These are phyloP conservation scores for Gallinago media DNA, from an alignment of 2,113 vertebrate species.

Conservation along the genomic window DNA sequence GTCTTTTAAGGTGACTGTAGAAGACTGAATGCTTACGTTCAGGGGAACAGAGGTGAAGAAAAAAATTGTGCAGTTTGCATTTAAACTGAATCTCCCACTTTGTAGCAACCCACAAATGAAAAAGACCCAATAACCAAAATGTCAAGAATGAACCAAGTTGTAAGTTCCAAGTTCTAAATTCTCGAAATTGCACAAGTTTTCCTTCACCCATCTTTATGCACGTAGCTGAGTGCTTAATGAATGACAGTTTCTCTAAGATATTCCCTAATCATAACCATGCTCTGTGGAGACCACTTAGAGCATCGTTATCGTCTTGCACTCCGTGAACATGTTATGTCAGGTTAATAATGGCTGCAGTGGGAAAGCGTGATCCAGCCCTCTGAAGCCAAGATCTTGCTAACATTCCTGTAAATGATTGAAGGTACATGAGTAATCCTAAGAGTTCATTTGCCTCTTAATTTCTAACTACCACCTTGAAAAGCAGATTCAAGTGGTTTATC, in stretches of 20 bases:
- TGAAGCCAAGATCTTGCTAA: not conserved
- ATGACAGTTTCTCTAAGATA: not conserved
- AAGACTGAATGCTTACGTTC: not conserved
- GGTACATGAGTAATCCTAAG: not conserved
- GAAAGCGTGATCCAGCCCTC: not conserved
- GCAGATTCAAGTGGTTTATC: not conserved
- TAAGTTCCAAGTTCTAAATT: not conserved
- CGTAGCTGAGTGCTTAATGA: conserved; percentile 3
- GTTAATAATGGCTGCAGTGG: conserved; percentile 24
- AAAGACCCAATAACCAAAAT: not conserved
- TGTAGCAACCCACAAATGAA: not conserved
- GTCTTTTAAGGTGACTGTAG: not conserved
- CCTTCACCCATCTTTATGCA: not conserved
- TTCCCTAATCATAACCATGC: not conserved
- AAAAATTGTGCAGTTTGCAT: not conserved
- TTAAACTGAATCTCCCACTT: not conserved
- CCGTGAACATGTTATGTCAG: not conserved
- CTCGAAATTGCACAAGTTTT: not conserved
- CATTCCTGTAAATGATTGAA: conserved; percentile 21
- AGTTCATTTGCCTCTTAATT: conserved; percentile 18
- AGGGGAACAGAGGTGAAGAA: not conserved
- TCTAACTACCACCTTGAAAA: not conserved
- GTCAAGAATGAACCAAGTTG: not conserved
- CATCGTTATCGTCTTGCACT: not conserved
- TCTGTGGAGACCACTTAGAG: conserved; percentile 11